These are phyloP conservation scores for Trematomus loennbergii DNA, from an alignment of 2,113 vertebrate genomes.

Conservation along the genomic window DNA sequence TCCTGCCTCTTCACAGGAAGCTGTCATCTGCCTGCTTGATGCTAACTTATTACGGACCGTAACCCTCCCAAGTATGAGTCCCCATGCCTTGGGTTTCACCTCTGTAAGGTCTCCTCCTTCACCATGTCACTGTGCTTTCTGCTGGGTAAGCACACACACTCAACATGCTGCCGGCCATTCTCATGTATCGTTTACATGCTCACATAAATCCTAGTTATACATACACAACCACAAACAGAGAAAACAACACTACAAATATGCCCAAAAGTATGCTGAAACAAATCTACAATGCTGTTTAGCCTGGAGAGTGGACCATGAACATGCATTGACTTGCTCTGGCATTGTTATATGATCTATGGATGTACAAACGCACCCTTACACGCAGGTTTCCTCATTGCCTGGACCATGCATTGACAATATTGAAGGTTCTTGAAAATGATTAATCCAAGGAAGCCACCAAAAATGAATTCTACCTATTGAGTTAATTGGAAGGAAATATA, in stretches of 20 bases:
- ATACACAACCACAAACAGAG: background rate
- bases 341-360: too few relatives aligned
- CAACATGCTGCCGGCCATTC: background rate
- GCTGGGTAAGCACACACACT: slow-evolving; percentile 21
- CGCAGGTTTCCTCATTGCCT: too few relatives aligned
- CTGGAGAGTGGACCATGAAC: too few relatives aligned
- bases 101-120: slow-evolving; percentile 29
- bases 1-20: slow-evolving; percentile 74
- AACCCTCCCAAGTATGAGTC: slow-evolving; percentile 53
- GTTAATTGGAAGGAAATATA: too few relatives aligned
- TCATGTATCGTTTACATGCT: background rate
- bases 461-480: too few relatives aligned
- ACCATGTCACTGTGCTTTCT: slow-evolving; percentile 16
- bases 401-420: too few relatives aligned
- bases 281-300: too few relatives aligned
- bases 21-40: slow-evolving; percentile 84
- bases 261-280: background rate
- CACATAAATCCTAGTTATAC: background rate
- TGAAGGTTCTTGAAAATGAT: too few relatives aligned
- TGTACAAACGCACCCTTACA: too few relatives aligned
- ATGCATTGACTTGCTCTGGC: too few relatives aligned
- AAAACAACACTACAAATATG: background rate
- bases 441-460: too few relatives aligned
- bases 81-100: slow-evolving; percentile 52
- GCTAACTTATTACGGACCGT: slow-evolving; percentile 79